Conservation (phyloP, 2,797 vertebrate species). For the Fringilla coelebs region DNA sequence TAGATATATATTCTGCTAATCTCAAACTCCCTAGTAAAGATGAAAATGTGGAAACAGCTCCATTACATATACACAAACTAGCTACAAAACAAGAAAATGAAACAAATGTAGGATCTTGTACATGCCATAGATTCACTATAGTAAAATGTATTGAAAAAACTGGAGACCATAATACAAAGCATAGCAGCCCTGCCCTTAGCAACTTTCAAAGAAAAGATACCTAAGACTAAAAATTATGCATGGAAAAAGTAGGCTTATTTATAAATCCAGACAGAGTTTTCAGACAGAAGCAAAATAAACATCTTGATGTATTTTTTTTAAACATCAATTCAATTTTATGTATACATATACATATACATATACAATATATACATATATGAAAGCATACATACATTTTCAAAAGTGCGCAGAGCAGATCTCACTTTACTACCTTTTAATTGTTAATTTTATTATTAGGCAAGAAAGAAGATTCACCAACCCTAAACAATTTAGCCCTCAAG, state of each 20-base stretch:
- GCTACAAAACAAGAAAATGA: not conserved
- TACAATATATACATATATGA: not conserved
- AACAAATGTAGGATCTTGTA: not conserved
- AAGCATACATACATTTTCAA: not conserved
- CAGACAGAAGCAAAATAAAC: not conserved
- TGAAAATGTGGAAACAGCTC: not conserved
- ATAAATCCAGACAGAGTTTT: not conserved
- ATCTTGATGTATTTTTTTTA: not conserved
- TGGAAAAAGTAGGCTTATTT: not conserved
- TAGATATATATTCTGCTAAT: not conserved
- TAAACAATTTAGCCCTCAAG: not conserved
- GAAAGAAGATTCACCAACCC: not conserved
- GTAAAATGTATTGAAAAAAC: not conserved
- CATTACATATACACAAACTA: not conserved
- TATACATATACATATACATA: not conserved
- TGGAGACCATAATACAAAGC: not conserved
- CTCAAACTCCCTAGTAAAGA: accelerated
- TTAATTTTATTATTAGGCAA: not conserved
- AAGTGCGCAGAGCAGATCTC: not conserved
- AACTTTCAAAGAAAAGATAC: not conserved
- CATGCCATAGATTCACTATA: not conserved
- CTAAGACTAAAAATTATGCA: not conserved
- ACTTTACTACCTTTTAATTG: not conserved
- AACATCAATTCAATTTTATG: not conserved
- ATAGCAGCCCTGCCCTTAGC: not conserved